These are phyloP conservation scores for Coregonus suidteri DNA, from an alignment of 2,797 vertebrate genomes.

Conservation along the genomic window DNA sequence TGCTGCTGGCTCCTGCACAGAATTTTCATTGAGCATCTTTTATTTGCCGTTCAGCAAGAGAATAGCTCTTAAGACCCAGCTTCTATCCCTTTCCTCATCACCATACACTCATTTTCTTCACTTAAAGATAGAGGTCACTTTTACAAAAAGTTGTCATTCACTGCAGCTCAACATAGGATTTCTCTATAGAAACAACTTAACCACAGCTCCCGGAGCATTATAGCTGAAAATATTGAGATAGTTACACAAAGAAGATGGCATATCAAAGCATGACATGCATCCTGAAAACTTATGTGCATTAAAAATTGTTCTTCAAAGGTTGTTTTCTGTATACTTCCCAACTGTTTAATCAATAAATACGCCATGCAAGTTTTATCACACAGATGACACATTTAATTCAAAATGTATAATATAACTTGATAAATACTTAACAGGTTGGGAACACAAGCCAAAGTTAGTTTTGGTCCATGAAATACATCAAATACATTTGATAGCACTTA, in stretches of 20 bases:
- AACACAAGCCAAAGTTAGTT: conserved; percentile 26
- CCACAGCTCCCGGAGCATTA: not conserved
- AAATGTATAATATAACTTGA: conserved; percentile 51
- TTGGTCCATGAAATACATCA: conserved; percentile 35
- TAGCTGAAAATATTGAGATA: no score
- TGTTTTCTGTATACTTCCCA: conserved; percentile 48
- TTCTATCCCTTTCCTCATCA: conserved; percentile 39
- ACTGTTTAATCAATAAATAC: conserved; percentile 58
- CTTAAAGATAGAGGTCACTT: no score
- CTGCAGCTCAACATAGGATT: conserved; percentile 1
- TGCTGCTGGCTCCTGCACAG: conserved; percentile 60
- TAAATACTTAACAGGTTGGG: conserved; percentile 45
- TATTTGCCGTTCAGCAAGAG: conserved; percentile 41
- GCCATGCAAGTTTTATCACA: conserved; percentile 55
- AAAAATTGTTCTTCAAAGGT: conserved; percentile 46
- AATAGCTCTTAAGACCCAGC: conserved; percentile 42
- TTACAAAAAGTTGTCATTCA: conserved; percentile 14
- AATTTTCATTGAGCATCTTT: conserved; percentile 21
- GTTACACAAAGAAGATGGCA: not conserved
- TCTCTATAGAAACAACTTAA: not conserved
- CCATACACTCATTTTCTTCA: not conserved
- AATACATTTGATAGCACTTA: conserved; percentile 13
- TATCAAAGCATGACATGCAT: conserved; percentile 48
- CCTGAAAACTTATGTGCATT: conserved; percentile 57
- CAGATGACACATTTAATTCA: conserved; percentile 64